phyloP scores from a whole-genome alignment of 2,888 invertebrate genomes.

The Acanthosepion esculentum region DNA sequence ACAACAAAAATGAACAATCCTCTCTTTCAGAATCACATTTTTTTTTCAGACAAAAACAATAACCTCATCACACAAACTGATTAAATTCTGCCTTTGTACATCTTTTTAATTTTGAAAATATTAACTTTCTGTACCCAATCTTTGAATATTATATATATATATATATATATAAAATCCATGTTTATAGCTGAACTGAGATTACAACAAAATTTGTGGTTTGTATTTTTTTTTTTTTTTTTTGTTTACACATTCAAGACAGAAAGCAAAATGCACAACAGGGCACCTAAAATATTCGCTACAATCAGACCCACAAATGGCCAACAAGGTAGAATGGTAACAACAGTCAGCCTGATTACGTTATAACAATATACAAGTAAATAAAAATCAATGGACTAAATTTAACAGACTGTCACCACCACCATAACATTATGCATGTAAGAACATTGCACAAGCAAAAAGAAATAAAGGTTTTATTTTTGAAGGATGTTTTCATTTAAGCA shows the following conservation, averaged over 20 bases:
- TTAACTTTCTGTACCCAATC: background rate
- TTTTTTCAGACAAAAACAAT: no score
- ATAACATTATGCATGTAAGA: background rate
- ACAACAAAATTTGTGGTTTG: background rate
- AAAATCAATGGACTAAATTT: background rate
- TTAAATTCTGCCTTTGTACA: background rate
- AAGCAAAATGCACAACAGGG: background rate
- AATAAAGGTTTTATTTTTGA: no score
- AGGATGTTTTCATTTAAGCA: background rate
- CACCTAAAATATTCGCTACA: background rate
- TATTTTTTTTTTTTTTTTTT: background rate
- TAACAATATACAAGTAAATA: background rate
- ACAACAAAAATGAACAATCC: no score
- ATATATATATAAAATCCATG: no score
- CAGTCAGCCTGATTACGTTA: background rate
- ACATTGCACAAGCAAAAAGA: background rate
- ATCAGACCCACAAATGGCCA: background rate
- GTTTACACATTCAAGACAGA: background rate
- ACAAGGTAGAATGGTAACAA: background rate
- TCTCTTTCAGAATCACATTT: no score
- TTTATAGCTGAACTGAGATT: no score
- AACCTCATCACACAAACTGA: background rate
- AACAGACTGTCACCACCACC: background rate
- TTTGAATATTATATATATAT: background rate
- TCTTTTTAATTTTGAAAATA: background rate